Base-by-base conservation (phyloP, 2,888 invertebrate species). In the Melanchra persicariae region DNA sequence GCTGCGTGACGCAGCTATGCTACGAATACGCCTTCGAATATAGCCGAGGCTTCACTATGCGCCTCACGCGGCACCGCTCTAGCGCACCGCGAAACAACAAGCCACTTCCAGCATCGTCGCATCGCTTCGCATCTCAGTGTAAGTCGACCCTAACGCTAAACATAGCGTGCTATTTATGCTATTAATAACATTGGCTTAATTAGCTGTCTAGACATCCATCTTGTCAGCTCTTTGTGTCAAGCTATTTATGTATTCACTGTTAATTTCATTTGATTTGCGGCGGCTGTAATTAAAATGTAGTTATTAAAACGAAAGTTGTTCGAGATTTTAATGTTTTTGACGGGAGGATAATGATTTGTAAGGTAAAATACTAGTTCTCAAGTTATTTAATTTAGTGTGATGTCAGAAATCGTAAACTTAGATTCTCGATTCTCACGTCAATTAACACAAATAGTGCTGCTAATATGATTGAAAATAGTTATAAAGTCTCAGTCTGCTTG, bases 181-280 rank as follows among this genome's bases (percentile, higher is more conserved):
- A 70, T 71, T 70, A 77, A 77, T 79, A 87, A 77, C 73, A 58
- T 63, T 68, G 65, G 61, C 57, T 77, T 79, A 78, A 83, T 84
- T 84, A 86, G 77, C 82, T 75, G 81, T 82, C 84, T 82, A 84
- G 86, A 86, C 87, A 81, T 81, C 82, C 57, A 84, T 72, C 79
- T 74, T 67, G 75, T 75, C 74, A 80, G 76, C 76, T 64, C 59
- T 62, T 45, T 79, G 55, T 74, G 45, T 49, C 60, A 62, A 26
- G 3, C 60, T 76, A 67, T 77, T 73, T 73, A 40, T 71, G 65
- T 74, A 80, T 75, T 69, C 58, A 62, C 70, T 74, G 68, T 74
- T 79, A 67, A 83, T 83, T 80, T 80, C 57, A 54, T 40, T 58
- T 80, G 57, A 80, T 83, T 74, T 52, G n/a, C 47, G 45, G 19